Evolutionary conservation across 2,888 invertebrate genomes (phyloP).

Genomic region (Synanthedon myopaeformis): DNA sequence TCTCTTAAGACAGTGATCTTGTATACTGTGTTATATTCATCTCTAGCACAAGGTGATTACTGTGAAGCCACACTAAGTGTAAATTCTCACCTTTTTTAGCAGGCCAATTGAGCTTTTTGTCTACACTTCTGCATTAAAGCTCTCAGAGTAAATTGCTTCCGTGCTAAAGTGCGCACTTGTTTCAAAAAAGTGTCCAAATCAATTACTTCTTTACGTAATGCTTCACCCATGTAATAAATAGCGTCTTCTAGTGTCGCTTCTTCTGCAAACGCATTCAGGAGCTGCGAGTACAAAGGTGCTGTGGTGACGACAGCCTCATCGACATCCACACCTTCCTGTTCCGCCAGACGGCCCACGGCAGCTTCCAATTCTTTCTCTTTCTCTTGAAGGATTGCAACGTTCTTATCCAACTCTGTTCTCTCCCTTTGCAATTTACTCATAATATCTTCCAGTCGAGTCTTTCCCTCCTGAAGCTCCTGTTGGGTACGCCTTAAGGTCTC

Average conservation of each 20-base stretch:
- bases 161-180: constrained; percentile 93
- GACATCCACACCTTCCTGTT: constrained; percentile 87
- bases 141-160: constrained; percentile 95
- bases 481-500: constrained; percentile 89
- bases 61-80: not conserved
- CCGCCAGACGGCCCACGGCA: constrained; percentile 80
- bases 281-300: constrained; percentile 95
- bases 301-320: constrained; percentile 98
- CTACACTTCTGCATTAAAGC: constrained; percentile 97
- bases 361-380: constrained; percentile 89
- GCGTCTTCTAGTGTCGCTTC: constrained; percentile 99
- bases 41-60: too few relatives aligned
- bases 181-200: constrained; percentile 97
- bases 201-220: constrained; percentile 89
- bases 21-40: too few relatives aligned
- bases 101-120: constrained; percentile 89
- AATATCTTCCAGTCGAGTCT: constrained; percentile 83
- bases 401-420: constrained; percentile 84
- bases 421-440: constrained; percentile 82
- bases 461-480: constrained; percentile 87
- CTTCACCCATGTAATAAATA: constrained; percentile 97
- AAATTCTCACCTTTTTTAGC: constrained; percentile 44
- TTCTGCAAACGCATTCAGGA: constrained; percentile 94
- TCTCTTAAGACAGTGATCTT: too few relatives aligned
- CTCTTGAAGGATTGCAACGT: constrained; percentile 84